phyloP scores from a whole-genome alignment of 92 coral and sea anemone genomes.

The Actinostola sp. region DNA sequence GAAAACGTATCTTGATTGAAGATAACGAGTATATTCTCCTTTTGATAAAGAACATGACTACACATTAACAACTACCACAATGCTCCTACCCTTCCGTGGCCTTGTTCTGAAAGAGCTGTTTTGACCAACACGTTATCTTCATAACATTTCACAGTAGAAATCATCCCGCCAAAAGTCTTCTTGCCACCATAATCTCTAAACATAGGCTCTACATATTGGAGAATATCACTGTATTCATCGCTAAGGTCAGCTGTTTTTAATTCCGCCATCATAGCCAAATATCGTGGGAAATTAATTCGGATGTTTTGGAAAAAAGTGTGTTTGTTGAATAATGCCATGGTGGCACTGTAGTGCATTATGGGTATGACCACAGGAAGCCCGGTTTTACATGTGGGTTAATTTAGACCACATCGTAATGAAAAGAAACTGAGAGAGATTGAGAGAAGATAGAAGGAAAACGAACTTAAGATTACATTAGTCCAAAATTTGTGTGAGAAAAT shows the following conservation, averaged over 20 bases:
- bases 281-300: slow-evolving; percentile 6
- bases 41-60: background rate
- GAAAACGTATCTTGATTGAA: no score
- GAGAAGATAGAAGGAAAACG: no score
- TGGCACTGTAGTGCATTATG: slow-evolving; percentile 12
- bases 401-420: no score
- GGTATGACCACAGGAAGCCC: slow-evolving; percentile 18
- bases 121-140: slow-evolving; percentile 92
- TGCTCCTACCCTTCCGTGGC: slow-evolving; percentile 55
- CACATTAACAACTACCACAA: background rate
- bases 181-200: slow-evolving; percentile 85
- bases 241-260: slow-evolving; percentile 89
- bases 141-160: slow-evolving; percentile 90
- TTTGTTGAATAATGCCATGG: background rate
- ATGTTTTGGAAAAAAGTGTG: background rate
- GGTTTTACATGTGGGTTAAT: no score
- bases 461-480: no score
- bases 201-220: slow-evolving; percentile 87
- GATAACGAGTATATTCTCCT: no score
- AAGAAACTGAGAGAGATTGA: no score
- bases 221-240: slow-evolving; percentile 84
- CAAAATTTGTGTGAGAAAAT: no score
- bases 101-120: slow-evolving; percentile 80
- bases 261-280: slow-evolving; percentile 40
- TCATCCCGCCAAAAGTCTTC: slow-evolving; percentile 82